Conservation (phyloP, 2,797 vertebrate genomes). For the Eupleurogrammus muticus region DNA sequence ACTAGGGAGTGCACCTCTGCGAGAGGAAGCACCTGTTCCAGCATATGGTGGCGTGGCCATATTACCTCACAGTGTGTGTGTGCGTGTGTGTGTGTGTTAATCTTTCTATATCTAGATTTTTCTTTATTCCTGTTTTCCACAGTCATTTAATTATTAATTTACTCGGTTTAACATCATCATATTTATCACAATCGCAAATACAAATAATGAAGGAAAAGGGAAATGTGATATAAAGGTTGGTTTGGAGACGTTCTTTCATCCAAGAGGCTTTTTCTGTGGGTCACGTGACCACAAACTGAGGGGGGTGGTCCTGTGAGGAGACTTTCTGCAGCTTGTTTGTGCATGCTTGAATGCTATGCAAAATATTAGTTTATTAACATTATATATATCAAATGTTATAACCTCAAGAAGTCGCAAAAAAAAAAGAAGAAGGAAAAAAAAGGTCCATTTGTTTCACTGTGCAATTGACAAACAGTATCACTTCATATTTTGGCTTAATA, state of each 20-base stretch:
- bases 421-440: no score
- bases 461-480: not conserved
- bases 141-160: no score
- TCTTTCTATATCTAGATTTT: no score
- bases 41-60: constrained; percentile 43
- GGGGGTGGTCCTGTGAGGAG: not conserved
- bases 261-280: no score
- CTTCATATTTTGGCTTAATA: not conserved
- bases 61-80: constrained; percentile 5
- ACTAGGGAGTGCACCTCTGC: constrained; percentile 27
- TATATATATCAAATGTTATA: not conserved
- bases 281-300: no score
- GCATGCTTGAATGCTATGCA: not conserved
- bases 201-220: no score
- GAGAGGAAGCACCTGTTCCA: constrained; percentile 63
- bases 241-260: no score
- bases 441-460: not conserved
- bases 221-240: no score
- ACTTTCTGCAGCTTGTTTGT: not conserved
- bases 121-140: no score
- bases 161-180: no score
- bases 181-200: no score
- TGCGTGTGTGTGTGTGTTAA: constrained; percentile 6
- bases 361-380: not conserved
- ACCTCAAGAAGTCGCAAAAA: not conserved